Base-by-base conservation (phyloP, 2,888 invertebrate species). In the Leuctra nigra region DNA sequence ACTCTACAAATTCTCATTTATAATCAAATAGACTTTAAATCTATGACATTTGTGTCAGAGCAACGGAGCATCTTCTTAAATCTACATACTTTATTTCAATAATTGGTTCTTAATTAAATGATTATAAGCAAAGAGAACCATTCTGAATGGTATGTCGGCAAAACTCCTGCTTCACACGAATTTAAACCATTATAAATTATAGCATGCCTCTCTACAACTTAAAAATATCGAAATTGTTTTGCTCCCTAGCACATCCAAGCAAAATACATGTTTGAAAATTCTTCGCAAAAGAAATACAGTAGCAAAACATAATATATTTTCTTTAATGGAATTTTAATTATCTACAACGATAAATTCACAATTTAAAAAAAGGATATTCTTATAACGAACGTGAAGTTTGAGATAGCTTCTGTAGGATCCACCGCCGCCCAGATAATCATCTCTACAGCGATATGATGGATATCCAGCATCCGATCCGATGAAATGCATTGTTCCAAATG, bases 271-370 rank as follows among this genome's bases (percentile, higher is more conserved):
- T 50, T 50, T 22, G 35, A 33, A 50, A 50, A 50, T 35, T 35
- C 50, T 50, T 33, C 50, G 16, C 16, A 50, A 50, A 50, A 50
- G 50, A 50, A 50, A 50, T 35, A 35, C 50, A 50, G 35, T 35
- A 50, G 50, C 50, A 29, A 35, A 50, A 50, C 50, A 50, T 50
- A 50, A 50, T 35, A 50, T 50, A 50, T 50, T 20, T 22, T 50
- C 50, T 33, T 16, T 33, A 33, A 50, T 50, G 50, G 50, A 50
- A 50, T 50, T 50, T 50, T 50, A 50, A 50, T 50, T 50, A 50
- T 50, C 50, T 11, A n/a, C 11, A 20, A 6, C 25, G 48, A 13
- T 29, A 25, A 11, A 41, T 41, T 41, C 41, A 20, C 16, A 41
- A 29, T 29, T 14, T 18, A 18, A 38, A 41, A 41, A 9, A 16